Percentiles rank a stretch among this genome's conserved stretches.
These are phyloP conservation scores for Phyllotreta striolata DNA, from an alignment of 2,888 invertebrate species.

Conservation along the genomic window DNA sequence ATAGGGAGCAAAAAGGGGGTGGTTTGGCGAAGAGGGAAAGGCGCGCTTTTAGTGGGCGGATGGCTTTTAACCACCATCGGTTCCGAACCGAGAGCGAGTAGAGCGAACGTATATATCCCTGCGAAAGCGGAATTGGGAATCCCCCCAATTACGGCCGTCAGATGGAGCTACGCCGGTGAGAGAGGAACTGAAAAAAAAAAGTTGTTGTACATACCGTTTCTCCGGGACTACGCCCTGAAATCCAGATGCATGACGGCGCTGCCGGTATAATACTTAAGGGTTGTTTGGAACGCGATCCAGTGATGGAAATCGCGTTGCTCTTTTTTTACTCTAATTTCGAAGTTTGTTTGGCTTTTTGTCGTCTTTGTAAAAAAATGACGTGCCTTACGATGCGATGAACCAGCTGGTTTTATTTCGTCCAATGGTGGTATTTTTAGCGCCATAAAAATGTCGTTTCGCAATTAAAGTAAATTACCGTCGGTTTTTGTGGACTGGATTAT, in stretches of 20 bases:
- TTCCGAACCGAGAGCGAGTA: conserved; percentile 28
- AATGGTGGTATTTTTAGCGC: conserved; percentile 14
- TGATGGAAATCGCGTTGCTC: too few species aligned
- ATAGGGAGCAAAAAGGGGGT: conserved; percentile 52
- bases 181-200: conserved; percentile 53
- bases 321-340: too few species aligned
- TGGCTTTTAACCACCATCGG: conserved; percentile 48
- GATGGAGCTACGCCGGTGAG: conserved; percentile 53
- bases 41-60: conserved; percentile 3
- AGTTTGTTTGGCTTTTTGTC: too few species aligned
- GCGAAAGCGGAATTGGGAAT: conserved; percentile 52
- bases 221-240: conserved; percentile 47
- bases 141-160: conserved; percentile 54
- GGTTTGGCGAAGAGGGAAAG: conserved; percentile 47
- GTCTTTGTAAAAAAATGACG: too few species aligned
- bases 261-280: background rate
- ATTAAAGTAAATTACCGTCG: conserved; percentile 26
- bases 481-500: conserved; percentile 29
- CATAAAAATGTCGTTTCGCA: conserved; percentile 28
- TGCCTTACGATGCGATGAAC: background rate
- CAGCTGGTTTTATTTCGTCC: conserved; percentile 8
- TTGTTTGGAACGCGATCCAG: too few species aligned
- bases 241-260: conserved; percentile 25
- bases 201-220: conserved; percentile 42
- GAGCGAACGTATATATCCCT: conserved; percentile 31